A percentile compares a stretch with the other conserved stretches of the same genome.
phyloP scores from a whole-genome alignment of 2,888 invertebrate genomes.

The Andrena hattorfiana region DNA sequence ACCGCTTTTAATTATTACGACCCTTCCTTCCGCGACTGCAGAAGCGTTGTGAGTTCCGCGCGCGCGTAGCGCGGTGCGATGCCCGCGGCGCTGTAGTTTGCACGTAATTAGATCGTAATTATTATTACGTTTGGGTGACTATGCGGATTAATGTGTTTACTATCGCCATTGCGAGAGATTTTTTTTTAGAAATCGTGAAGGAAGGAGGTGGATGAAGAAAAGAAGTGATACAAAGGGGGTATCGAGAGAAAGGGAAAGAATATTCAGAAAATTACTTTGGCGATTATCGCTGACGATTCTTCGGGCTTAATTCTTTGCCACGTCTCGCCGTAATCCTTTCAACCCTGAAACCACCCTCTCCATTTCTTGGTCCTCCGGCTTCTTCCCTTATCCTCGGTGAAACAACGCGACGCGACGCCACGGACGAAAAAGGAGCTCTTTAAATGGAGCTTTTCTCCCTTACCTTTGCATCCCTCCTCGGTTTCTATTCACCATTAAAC shows the following conservation, averaged over 20 bases:
- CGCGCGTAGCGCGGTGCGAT: too few relatives aligned
- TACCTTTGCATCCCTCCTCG: slow-evolving; percentile 53
- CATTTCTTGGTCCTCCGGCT: slow-evolving; percentile 5
- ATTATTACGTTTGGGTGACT: too few relatives aligned
- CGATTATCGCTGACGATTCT: slow-evolving; percentile 71
- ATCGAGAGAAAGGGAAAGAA: slow-evolving; percentile 23
- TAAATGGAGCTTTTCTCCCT: slow-evolving; percentile 65
- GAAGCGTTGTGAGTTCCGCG: background rate
- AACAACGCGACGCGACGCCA: slow-evolving; percentile 44
- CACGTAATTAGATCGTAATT: too few relatives aligned
- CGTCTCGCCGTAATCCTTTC: slow-evolving; percentile 73
- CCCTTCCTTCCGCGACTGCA: background rate
- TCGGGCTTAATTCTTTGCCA: slow-evolving; percentile 53
- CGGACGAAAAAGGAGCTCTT: slow-evolving; percentile 56
- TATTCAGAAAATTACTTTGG: slow-evolving; percentile 72
- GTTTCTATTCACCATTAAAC: slow-evolving; percentile 63
- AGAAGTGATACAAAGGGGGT: background rate
- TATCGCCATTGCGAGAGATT: too few relatives aligned
- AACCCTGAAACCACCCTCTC: slow-evolving; percentile 56
- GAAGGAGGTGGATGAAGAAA: background rate
- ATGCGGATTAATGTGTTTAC: too few relatives aligned
- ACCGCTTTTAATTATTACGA: background rate
- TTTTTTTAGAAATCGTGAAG: background rate
- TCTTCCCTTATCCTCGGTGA: slow-evolving; percentile 22
- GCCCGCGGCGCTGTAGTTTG: too few relatives aligned